These are phyloP conservation scores for Allolobophora icterica DNA, from an alignment of 2,888 invertebrate genomes.

Conservation along the genomic window DNA sequence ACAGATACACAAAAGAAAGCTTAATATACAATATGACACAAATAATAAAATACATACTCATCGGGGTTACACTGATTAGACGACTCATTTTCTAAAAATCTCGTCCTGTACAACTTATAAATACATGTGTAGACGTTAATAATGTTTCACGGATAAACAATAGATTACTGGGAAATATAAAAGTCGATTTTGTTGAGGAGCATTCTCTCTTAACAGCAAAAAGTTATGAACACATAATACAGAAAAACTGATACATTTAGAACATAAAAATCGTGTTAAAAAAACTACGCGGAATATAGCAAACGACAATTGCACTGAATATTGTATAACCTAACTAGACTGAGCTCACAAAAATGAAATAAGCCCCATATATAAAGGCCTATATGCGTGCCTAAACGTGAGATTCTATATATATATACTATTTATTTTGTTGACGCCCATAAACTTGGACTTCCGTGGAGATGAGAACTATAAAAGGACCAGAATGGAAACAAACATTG, in stretches of 20 bases:
- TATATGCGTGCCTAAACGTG: background rate
- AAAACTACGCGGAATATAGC: background rate
- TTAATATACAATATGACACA: background rate
- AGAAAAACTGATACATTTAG: background rate
- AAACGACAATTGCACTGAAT: background rate
- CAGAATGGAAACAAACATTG: background rate
- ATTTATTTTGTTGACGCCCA: background rate
- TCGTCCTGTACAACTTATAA: background rate
- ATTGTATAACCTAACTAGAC: background rate
- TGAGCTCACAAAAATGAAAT: background rate
- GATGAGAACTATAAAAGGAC: background rate
- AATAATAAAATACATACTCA: background rate
- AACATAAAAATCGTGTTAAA: background rate
- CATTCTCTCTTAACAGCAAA: background rate
- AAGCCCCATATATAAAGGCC: too few species aligned
- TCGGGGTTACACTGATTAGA: background rate
- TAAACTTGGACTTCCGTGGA: background rate
- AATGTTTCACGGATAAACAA: background rate
- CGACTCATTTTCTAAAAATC: background rate
- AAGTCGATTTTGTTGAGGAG: background rate
- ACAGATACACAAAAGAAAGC: background rate
- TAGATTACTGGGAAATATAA: background rate
- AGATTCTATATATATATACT: background rate
- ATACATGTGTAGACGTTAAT: background rate
- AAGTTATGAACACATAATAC: background rate